A percentile compares a stretch with the other conserved stretches of the same genome.
phyloP scores from a whole-genome alignment of 1,140 invertebrate genomes.

The Acromyrmex heyeri region DNA sequence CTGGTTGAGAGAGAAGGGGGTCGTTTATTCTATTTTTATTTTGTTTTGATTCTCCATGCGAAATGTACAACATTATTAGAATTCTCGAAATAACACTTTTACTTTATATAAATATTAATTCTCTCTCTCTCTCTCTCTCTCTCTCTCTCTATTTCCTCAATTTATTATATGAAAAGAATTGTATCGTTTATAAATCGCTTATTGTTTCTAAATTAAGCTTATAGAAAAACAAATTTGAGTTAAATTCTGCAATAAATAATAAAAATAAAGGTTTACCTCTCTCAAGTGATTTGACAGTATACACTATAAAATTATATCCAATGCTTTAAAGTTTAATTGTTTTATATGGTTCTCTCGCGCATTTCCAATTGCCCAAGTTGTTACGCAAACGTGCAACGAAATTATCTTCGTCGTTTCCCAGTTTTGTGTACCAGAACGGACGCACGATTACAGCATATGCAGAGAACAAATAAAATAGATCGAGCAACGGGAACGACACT shows the following conservation, averaged over 20 bases:
- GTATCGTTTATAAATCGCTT: neutral
- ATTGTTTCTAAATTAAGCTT: neutral
- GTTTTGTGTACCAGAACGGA: neutral
- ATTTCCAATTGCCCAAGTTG: slow-evolving; percentile 18
- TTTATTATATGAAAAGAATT: neutral
- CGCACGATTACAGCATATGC: slow-evolving; percentile 11
- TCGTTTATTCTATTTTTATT: slow-evolving; percentile 33
- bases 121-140: neutral
- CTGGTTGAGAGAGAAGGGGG: neutral
- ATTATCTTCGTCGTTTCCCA: slow-evolving; percentile 35
- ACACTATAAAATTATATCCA: neutral
- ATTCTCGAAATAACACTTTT: neutral
- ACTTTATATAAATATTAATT: neutral
- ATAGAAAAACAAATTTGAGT: slow-evolving; percentile 7
- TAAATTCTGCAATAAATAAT: neutral
- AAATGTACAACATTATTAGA: neutral
- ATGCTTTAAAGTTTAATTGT: slow-evolving; percentile 14
- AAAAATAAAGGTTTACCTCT: neutral
- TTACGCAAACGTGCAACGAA: slow-evolving; percentile 9
- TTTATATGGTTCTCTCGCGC: slow-evolving; percentile 22
- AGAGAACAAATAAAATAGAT: slow-evolving; percentile 67
- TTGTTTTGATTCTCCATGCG: neutral
- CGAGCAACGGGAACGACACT: slow-evolving; percentile 63
- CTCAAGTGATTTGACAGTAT: neutral
- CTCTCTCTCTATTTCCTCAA: neutral